Evolutionary conservation across 2,888 invertebrate genomes (phyloP).

Genomic region (Papilio demoleus): DNA sequence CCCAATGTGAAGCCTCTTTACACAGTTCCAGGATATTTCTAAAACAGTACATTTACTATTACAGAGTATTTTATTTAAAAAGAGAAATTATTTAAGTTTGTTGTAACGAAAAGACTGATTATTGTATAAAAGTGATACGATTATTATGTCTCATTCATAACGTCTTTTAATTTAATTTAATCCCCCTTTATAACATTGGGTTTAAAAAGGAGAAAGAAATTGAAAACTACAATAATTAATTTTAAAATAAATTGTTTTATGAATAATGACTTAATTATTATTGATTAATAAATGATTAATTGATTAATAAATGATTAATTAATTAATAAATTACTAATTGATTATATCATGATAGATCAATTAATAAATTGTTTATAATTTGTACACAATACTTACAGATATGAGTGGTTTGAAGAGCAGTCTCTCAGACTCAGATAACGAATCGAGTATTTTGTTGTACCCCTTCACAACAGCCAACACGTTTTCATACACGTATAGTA

Average conservation of each 20-base stretch:
- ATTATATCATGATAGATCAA: not conserved
- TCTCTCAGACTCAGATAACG: constrained; percentile 90
- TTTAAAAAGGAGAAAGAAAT: no score
- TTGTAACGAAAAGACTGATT: no score
- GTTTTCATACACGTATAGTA: constrained; percentile 87
- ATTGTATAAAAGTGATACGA: no score
- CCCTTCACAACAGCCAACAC: constrained; percentile 88
- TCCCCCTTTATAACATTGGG: no score
- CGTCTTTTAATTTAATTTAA: no score
- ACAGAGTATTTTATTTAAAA: not conserved
- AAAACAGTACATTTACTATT: constrained; percentile 48
- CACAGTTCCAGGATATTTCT: constrained; percentile 87
- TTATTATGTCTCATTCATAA: no score
- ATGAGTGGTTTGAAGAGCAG: constrained; percentile 90
- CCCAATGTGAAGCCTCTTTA: constrained; percentile 89
- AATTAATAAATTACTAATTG: no score
- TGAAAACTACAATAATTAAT: no score
- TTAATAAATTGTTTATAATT: not conserved
- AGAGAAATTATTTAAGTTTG: no score
- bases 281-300: not conserved
- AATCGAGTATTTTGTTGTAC: constrained; percentile 90
- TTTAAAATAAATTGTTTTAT: no score
- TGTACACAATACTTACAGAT: constrained; percentile 63
- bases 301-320: not conserved
- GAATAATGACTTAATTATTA: no score